Base-by-base conservation (phyloP, 92 coral and sea anemone genomes). In the Pocillopora grandis region DNA sequence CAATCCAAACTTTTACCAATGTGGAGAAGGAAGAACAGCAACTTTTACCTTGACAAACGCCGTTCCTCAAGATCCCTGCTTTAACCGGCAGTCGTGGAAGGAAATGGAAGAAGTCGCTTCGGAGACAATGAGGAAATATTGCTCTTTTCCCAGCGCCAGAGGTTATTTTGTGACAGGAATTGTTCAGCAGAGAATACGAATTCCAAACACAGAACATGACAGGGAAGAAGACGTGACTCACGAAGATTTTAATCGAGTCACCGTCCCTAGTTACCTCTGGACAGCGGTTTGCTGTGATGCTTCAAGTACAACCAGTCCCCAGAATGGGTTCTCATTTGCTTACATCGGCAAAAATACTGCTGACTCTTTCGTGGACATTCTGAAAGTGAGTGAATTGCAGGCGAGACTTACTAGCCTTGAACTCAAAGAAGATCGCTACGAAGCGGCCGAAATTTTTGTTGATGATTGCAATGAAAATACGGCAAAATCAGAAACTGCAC, bases 271-370 rank as follows among this genome's bases (percentile, higher is more conserved):
- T 64, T 83, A 81, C 20, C 18, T 87, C 87, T 87, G 90, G 87
- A 87, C 90, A 37, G 90, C 90, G 37, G 90, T 58, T 10, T 87
- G 90, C 75, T 87, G 90, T 82, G 78, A 82, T 68, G n/a, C 81
- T 2, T 59, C 81, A 19, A 13, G 12, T 17, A 35, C 77, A 42
- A 10, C 62, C 19, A 67, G 65, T 14, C 11, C 16, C 14, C 15
- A 14, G 15, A 75, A 66, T 0, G 90, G 90, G 1, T 87, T 87
- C 21, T 87, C 87, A 16, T 82, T 82, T 75, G 87, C 59, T 59
- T 87, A 87, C 72, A 9, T 62, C 0, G 90, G 90, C 2, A 18
- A 87, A 21, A 87, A 87, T 68, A 71, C 31, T 15, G 86, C 86
- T 23, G 48, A 80, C 18, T 48, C 80, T 1, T 35, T 20, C 27